Evolutionary conservation across 1,140 invertebrate genomes (phyloP).

Genomic region (Cydia strobilella): DNA sequence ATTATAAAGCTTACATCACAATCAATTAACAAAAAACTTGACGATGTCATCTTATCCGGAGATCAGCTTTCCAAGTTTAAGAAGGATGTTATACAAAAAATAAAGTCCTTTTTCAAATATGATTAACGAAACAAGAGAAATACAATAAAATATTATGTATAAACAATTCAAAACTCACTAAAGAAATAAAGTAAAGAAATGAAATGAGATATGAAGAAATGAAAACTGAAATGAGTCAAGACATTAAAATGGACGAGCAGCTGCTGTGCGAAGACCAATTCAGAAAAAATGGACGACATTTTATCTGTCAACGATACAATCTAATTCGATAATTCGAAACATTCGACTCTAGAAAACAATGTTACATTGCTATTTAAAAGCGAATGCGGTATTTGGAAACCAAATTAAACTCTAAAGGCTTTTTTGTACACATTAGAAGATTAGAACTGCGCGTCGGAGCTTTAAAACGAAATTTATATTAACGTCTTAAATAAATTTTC

Average conservation of each 20-base stretch:
- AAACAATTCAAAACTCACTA: neutral
- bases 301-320: slow-evolving; percentile 22
- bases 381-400: neutral
- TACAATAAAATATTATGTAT: neutral
- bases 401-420: slow-evolving; percentile 2
- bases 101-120: neutral
- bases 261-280: neutral
- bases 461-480: neutral
- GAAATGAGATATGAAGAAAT: neutral
- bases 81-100: neutral
- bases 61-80: neutral
- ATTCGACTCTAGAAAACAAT: neutral
- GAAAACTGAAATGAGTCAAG: slow-evolving; percentile 9
- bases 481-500: neutral
- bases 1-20: neutral
- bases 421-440: neutral
- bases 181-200: neutral
- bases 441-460: neutral
- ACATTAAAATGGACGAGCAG: slow-evolving; percentile 2
- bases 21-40: neutral
- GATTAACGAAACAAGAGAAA: neutral
- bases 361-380: slow-evolving; percentile 17
- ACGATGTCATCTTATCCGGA: too few relatives aligned
- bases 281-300: neutral
- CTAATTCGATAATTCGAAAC: neutral